Conservation (phyloP, 2,888 invertebrate genomes). For the Teleogryllus oceanicus region DNA sequence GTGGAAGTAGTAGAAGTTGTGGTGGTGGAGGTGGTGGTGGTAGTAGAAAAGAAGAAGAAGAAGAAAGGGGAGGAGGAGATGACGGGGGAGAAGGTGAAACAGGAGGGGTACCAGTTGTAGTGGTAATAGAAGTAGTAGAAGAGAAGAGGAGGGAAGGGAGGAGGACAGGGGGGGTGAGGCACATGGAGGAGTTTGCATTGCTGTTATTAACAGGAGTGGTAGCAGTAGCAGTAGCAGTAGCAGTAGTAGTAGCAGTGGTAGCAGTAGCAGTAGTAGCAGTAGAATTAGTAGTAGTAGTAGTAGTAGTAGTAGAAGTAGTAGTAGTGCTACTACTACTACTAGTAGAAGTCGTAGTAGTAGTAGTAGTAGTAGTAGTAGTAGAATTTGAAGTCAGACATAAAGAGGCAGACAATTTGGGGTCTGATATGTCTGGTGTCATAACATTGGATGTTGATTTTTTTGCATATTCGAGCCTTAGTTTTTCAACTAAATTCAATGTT, state of each 20-base stretch:
- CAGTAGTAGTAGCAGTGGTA: neutral
- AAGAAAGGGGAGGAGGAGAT: too few species aligned
- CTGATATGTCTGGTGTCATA: slow-evolving; percentile 50
- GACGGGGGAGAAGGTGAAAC: too few species aligned
- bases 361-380: neutral
- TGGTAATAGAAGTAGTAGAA: neutral
- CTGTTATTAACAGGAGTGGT: neutral
- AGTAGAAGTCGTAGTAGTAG: neutral
- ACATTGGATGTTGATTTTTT: slow-evolving; percentile 59
- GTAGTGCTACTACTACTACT: neutral
- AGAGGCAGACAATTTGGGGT: slow-evolving; percentile 34
- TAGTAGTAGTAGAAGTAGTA: neutral
- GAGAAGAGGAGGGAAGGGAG: neutral
- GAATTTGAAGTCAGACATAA: slow-evolving; percentile 5
- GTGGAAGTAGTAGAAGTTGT: neutral
- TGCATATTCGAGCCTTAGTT: slow-evolving; percentile 68
- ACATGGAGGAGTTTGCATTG: neutral
- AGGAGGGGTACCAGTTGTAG: neutral
- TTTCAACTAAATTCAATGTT: slow-evolving; percentile 79
- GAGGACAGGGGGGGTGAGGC: neutral
- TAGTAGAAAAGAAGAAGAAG: too few species aligned
- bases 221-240: neutral
- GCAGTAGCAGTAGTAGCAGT: neutral
- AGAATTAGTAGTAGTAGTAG: neutral
- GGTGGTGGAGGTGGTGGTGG: neutral